phyloP scores from a whole-genome alignment of 1,140 invertebrate genomes.

The Sinonovacula constricta region DNA sequence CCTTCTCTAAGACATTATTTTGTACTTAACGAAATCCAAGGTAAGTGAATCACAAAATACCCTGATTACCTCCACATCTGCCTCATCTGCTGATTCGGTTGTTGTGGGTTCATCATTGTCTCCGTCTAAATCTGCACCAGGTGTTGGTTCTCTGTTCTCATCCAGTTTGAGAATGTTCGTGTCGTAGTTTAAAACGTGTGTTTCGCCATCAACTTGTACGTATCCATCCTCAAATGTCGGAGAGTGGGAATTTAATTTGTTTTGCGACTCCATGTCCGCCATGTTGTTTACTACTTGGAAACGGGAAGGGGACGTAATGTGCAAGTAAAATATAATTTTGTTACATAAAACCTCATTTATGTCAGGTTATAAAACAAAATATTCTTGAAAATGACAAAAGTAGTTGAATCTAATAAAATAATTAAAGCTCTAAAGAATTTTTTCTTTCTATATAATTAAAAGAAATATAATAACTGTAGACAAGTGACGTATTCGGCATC shows the following conservation, averaged over 20 bases:
- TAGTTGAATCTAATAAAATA: too few species aligned
- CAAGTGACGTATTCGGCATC: too few species aligned
- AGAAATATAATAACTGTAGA: too few species aligned
- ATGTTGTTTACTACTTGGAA: conserved; percentile 67
- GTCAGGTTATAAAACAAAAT: too few species aligned
- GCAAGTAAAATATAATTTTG: too few species aligned
- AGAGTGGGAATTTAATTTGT: conserved; percentile 44
- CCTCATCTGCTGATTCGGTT: conserved; percentile 56
- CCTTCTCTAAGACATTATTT: too few species aligned
- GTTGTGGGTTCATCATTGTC: conserved; percentile 38
- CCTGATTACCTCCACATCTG: conserved; percentile 59
- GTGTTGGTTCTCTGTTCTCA: conserved; percentile 50
- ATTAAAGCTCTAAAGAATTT: too few species aligned
- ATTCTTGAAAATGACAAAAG: too few species aligned
- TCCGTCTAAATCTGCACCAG: conserved; percentile 41
- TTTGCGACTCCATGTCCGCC: conserved; percentile 55
- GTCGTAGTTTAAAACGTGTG: conserved; percentile 61
- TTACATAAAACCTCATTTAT: too few species aligned
- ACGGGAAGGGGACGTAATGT: too few species aligned
- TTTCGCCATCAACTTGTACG: conserved; percentile 63
- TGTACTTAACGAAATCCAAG: too few species aligned
- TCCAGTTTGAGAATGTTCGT: conserved; percentile 66
- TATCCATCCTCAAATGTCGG: conserved; percentile 58
- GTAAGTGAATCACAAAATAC: not conserved
- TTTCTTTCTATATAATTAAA: too few species aligned